Base-by-base conservation (phyloP, 2,113 vertebrate genomes). In the Cromileptes altivelis region DNA sequence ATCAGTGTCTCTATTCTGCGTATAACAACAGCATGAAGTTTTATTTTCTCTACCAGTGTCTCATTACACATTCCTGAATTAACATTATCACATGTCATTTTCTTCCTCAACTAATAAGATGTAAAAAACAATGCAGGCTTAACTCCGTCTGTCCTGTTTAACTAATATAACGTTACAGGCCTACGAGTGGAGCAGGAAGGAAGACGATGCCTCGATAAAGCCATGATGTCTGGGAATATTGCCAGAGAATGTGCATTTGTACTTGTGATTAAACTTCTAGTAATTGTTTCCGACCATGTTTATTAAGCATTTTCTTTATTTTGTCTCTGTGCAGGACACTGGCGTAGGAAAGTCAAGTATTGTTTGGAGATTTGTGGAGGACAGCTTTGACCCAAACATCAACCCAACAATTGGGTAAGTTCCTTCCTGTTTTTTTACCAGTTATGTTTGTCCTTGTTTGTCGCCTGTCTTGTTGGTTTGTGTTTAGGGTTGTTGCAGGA, bases 391-490 rank as follows among this genome's bases (percentile, higher is more conserved):
- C 91, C 98, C 97, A 37, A 99, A 99, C 85, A 99, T 99, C 89
- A 98, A 98, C 93, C 98, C 98, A 84, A 99, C 98, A n/a, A 99
- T 99, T 92, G 98, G 98, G 98, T 99, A 94, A 95, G 96, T 50
- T 50, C 42, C 42, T 85, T 74, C 3, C n/a, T 65, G 56, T 5
- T 37, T 37, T 37, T 69, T 9, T 21, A 17, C 47, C 47, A 58
- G 9, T 68, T 33, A 17, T 56, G 7, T n/a, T 55, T 55, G 10
- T 49, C 13, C 47, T 47, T 49, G 47, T 68, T 70, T 57, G 57
- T 55, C n/a, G 8, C 5, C 67, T 57, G 6, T 70, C 6, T 33
- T 21, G 21, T 18, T 45, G 61, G 27, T 56, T 62, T 80, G n/a
- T 53, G 12, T 47, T 14, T 47, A 23, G 37, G 11, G 12, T 19